Conservation (phyloP, 2,113 vertebrate genomes). For the Anoplopoma fimbria region DNA sequence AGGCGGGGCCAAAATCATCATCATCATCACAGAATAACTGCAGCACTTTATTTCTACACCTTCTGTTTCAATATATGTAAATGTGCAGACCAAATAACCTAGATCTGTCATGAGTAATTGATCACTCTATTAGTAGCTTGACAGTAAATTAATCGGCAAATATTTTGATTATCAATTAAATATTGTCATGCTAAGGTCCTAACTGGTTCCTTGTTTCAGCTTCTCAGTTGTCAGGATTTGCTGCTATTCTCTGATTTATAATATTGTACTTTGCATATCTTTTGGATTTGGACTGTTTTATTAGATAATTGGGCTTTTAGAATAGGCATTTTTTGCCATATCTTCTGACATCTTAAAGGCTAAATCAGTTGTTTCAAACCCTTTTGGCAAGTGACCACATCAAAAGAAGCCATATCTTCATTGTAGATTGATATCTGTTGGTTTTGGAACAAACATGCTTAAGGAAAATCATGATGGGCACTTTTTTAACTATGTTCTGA, state of each 20-base stretch:
- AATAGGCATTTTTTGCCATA: background rate
- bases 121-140: background rate
- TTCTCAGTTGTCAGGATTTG: background rate
- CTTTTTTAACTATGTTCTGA: background rate
- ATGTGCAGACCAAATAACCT: background rate
- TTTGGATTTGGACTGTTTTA: background rate
- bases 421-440: background rate
- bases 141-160: background rate
- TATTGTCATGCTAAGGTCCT: background rate
- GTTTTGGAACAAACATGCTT: background rate
- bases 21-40: background rate
- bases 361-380: background rate
- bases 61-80: background rate
- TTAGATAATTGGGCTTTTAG: background rate
- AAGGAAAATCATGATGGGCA: background rate
- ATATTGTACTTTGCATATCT: background rate
- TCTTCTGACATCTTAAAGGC: background rate
- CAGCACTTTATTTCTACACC: background rate
- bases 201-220: background rate
- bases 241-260: background rate
- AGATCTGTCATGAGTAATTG: background rate
- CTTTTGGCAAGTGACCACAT: too few relatives aligned
- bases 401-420: too few relatives aligned
- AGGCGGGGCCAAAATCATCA: conserved; percentile 5
- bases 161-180: background rate